A percentile compares a stretch with the other conserved stretches of the same genome.
These are phyloP conservation scores for Rotaria socialis DNA, from an alignment of 2,888 invertebrate species.

Conservation along the genomic window DNA sequence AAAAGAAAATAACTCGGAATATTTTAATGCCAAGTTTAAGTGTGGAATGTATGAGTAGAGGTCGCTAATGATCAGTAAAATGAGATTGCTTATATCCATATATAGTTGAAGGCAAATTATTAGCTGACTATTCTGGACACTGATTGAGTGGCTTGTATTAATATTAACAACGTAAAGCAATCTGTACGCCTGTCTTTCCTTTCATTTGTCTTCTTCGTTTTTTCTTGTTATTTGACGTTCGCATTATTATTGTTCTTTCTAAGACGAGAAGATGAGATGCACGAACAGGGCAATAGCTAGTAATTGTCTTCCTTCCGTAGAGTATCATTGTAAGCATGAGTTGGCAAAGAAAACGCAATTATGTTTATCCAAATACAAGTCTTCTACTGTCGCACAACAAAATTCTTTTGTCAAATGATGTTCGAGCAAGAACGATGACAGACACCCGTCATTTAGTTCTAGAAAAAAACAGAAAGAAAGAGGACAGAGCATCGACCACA, in stretches of 20 bases:
- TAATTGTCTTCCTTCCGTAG: constrained; percentile 26
- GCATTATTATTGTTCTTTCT: neutral
- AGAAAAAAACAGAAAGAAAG: neutral
- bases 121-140: neutral
- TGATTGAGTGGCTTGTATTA: neutral
- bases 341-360: constrained; percentile 21
- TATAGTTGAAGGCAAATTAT: neutral
- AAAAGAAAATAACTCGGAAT: too few relatives aligned
- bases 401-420: constrained; percentile 23
- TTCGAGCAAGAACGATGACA: neutral
- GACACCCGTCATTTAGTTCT: constrained; percentile 6
- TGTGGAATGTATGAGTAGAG: neutral
- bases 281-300: constrained; percentile 22
- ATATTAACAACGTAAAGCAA: neutral
- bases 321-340: constrained; percentile 1
- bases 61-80: neutral
- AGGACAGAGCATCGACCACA: neutral
- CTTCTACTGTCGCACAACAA: constrained; percentile 1
- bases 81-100: neutral
- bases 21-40: too few relatives aligned
- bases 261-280: neutral
- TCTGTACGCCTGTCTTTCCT: neutral
- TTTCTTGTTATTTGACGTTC: neutral
- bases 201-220: neutral
- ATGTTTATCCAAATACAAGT: constrained; percentile 7